These are phyloP conservation scores for Pristionchus fissidentatus DNA, from an alignment of 2,888 invertebrate genomes.

Conservation along the genomic window DNA sequence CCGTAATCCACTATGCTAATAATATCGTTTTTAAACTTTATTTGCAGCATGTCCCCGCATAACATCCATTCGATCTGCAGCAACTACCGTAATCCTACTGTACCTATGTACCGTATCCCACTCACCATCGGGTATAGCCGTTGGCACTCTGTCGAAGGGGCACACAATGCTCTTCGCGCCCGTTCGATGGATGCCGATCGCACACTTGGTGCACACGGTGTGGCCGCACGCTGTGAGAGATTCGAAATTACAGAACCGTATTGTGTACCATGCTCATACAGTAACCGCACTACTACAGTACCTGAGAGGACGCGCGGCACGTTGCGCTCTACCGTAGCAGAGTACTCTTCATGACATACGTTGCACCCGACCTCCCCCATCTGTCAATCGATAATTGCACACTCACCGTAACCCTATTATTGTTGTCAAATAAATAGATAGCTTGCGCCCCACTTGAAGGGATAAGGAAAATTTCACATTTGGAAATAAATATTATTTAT, in stretches of 20 bases:
- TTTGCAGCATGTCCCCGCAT: too few species aligned
- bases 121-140: conserved; percentile 72
- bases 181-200: conserved; percentile 49
- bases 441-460: conserved; percentile 24
- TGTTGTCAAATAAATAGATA: not conserved
- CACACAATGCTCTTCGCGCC: conserved; percentile 76
- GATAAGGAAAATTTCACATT: not conserved
- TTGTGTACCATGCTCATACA: not conserved
- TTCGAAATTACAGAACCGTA: not conserved
- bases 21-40: too few species aligned
- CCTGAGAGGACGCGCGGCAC: conserved; percentile 57
- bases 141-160: conserved; percentile 81
- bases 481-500: not conserved
- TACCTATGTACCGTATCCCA: not conserved
- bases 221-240: conserved; percentile 77
- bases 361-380: conserved; percentile 60
- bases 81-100: not conserved
- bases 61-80: too few species aligned
- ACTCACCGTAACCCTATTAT: not conserved
- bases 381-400: not conserved
- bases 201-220: conserved; percentile 80
- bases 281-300: conserved; percentile 1
- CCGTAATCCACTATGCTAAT: too few species aligned
- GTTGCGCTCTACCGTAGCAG: conserved; percentile 51
- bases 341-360: conserved; percentile 58